Base-by-base conservation (phyloP, 2,888 invertebrate genomes). In the Phymatocera aterrima region DNA sequence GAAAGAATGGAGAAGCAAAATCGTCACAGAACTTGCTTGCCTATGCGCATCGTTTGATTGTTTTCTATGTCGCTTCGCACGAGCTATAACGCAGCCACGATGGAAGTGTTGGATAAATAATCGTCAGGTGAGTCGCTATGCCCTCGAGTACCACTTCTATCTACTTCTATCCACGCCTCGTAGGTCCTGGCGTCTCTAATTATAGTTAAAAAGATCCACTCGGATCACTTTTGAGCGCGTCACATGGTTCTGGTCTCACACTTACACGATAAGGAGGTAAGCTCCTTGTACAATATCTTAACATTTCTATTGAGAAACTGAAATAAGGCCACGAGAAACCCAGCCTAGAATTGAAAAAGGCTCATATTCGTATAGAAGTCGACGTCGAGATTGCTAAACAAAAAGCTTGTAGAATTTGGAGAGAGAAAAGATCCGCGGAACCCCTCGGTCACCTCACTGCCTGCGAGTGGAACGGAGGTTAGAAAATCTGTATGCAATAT, bases 41-140 rank as follows among this genome's bases (percentile, higher is more conserved):
- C 51, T 72, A 51, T 31, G 72, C 72, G 51, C 72, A 72, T 57
- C 54, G 57, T 75, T 57, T 75, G 75, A 75, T 75, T 75, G 75
- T 75, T 75, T 75, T 75, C 54, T 60, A 43, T 75, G 75, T 75
- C 75, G 75, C 57, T 75, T 75, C 54, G 75, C 75, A 60, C 57
- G 75, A 75, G 75, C 54, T 57, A 57, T 60, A 75, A 48, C 57
- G 31, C 60, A 40, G 37, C 37, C 34, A 46, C 43, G 28, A 72
- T 48, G 72, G 31, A 51, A 48, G 75, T 60, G 43, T 57, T 75
- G 24, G 54, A 40, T 24, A 60, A 75, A 75, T 75, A 75, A 75
- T 75, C 37, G 57, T 60, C 68, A 51, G 72, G 48, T 72, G 8
- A 48, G 48, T 72, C 72, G 34, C 51, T 48, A 15, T 60, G 28